Base-by-base conservation (phyloP, 2,113 vertebrate species). In the Hemichromis elongatus region DNA sequence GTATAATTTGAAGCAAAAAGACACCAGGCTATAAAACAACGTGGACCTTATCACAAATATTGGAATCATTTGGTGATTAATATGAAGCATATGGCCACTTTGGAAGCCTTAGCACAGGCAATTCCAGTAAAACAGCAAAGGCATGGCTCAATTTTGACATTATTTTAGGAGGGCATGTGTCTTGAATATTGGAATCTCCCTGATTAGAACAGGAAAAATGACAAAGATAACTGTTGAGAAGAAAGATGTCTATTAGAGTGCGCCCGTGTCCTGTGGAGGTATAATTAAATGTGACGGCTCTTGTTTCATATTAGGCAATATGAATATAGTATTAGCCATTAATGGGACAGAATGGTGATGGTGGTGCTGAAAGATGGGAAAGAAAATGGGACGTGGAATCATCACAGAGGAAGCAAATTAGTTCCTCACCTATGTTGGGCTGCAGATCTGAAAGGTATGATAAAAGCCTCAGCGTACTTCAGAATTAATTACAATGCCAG, bases 401-500 rank as follows among this genome's bases (percentile, higher is more conserved):
- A 45, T 37, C 84, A 88, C 35, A 79, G 87, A 70, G 37, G 47
- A 90, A 45, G 77, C 24, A 75, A 88, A 93, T 92, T 57, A 83
- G 90, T 87, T 82, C 45, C 68, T 88, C 88, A 92, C 83, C 93
- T 80, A 73, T 47, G 52, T 57, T 56, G 63, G 56, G 56, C 59
- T 2, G 12, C 54, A 55, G 77, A 84, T 86, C 63, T 86, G n/a
- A 82, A 55, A 85, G 12, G 78, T 82, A 52, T 73, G 45, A n/a
- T 90, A 81, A 61, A 56, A 13, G 59, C n/a, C 68, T 70, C 28
- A 13, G 52, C 55, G 30, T 24, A 30, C 59, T 87, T 87, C 66
- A 82, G 21, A 88, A 87, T 84, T 92, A 92, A 94, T 88, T 92
- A 77, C 47, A 7, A 16, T 9, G 52, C 63, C 86, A 91, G 89